Conservation (phyloP, 2,113 vertebrate species). For the Siniperca chuatsi region DNA sequence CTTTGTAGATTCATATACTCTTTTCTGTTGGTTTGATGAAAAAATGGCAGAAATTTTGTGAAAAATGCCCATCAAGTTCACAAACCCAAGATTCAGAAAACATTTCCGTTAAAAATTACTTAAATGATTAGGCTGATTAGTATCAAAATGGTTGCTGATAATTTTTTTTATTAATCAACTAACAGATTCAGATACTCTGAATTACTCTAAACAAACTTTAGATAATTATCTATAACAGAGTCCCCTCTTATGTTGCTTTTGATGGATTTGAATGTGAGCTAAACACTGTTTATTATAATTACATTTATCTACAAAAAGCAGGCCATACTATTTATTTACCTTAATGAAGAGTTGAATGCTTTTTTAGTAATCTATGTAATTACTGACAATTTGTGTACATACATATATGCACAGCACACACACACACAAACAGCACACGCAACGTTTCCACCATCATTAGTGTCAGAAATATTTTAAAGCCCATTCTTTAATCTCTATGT, state of each 20-base stretch:
- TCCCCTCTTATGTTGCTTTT: not conserved
- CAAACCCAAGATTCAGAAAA: not conserved
- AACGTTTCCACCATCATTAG: no score
- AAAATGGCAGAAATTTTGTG: not conserved
- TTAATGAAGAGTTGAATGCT: not conserved
- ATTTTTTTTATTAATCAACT: no score
- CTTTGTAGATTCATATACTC: no score
- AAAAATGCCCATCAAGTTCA: not conserved
- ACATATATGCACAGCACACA: not conserved
- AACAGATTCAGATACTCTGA: no score
- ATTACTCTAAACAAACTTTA: not conserved
- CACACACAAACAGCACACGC: not conserved
- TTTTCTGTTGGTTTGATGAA: not conserved
- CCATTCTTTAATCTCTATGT: not conserved
- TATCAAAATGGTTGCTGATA: no score
- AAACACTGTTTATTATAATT: not conserved
- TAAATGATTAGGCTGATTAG: no score
- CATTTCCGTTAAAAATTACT: not conserved
- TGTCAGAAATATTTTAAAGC: not conserved
- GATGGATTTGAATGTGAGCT: not conserved
- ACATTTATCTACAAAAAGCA: not conserved
- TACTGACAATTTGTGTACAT: not conserved
- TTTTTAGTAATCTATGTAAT: not conserved
- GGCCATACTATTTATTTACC: not conserved
- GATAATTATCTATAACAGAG: not conserved